Conservation (phyloP, 2,888 invertebrate species). For the Criorhina ranunculi region DNA sequence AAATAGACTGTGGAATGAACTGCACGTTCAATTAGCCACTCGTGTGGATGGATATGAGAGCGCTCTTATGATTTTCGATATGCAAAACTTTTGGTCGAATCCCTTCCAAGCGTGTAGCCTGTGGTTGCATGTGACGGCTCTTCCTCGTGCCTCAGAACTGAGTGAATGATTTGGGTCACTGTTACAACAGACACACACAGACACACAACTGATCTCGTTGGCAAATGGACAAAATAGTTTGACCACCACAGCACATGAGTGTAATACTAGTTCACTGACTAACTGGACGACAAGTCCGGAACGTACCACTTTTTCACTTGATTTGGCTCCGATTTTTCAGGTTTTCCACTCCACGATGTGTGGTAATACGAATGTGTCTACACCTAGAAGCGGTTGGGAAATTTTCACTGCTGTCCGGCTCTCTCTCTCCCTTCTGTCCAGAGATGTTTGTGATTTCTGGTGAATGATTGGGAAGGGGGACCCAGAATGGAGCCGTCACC, state of each 20-base stretch:
- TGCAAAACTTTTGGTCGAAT: slow-evolving; percentile 44
- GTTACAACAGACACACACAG: slow-evolving; percentile 56
- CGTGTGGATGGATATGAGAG: slow-evolving; percentile 29
- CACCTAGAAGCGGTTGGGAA: slow-evolving; percentile 43
- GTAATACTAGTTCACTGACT: slow-evolving; percentile 65
- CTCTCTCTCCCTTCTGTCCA: neutral
- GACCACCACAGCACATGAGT: slow-evolving; percentile 34
- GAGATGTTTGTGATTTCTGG: slow-evolving; percentile 29
- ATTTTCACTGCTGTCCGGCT: slow-evolving; percentile 54
- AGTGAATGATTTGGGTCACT: slow-evolving; percentile 69
- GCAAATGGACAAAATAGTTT: slow-evolving; percentile 74
- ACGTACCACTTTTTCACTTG: slow-evolving; percentile 76
- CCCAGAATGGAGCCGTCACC: too few relatives aligned
- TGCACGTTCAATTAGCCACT: slow-evolving; percentile 71
- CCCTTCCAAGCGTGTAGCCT: neutral
- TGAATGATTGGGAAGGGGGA: slow-evolving; percentile 44
- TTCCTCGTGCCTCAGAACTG: slow-evolving; percentile 23
- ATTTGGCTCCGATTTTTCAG: slow-evolving; percentile 73
- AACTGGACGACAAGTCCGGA: slow-evolving; percentile 74
- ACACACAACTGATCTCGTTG: slow-evolving; percentile 64
- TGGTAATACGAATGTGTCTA: slow-evolving; percentile 59
- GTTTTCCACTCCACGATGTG: slow-evolving; percentile 70
- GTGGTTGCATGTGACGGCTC: slow-evolving; percentile 2
- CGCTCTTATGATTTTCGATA: slow-evolving; percentile 26
- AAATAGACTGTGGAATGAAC: slow-evolving; percentile 71